Evolutionary conservation across 2,888 invertebrate species (phyloP).

Genomic region (Luperina nickerlii): DNA sequence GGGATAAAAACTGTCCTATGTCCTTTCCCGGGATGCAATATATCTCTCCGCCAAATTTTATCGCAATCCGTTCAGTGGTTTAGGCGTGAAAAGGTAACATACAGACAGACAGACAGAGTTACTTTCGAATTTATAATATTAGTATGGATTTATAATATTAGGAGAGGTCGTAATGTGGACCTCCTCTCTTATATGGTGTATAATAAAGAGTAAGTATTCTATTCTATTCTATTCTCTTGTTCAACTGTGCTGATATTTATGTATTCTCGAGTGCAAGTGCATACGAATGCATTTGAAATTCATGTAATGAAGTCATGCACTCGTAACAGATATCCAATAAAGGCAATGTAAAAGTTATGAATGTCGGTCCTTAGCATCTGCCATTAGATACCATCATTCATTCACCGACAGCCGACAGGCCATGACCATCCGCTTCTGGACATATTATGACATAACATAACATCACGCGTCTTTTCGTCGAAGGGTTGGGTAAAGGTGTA

Average conservation of each 20-base stretch:
- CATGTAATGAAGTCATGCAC: slow-evolving; percentile 5
- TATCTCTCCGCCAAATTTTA: no score
- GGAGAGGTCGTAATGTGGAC: neutral
- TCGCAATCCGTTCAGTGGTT: no score
- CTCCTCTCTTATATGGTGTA: no score
- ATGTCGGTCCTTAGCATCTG: slow-evolving; percentile 21
- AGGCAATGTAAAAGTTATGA: slow-evolving; percentile 54
- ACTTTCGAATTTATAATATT: no score
- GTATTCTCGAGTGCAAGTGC: neutral
- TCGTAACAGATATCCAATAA: slow-evolving; percentile 28
- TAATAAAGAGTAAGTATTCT: no score
- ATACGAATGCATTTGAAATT: slow-evolving; percentile 34
- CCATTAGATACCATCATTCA: neutral
- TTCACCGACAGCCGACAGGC: neutral
- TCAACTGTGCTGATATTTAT: neutral
- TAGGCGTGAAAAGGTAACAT: no score
- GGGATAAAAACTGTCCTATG: no score
- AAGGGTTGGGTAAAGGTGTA: neutral
- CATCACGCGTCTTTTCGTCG: no score
- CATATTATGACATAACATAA: neutral
- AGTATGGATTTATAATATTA: no score
- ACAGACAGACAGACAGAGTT: no score
- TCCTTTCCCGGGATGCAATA: no score
- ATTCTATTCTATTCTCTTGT: no score
- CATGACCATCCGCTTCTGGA: neutral